Conservation (phyloP, 2,113 vertebrate species). For the Equus quagga region DNA sequence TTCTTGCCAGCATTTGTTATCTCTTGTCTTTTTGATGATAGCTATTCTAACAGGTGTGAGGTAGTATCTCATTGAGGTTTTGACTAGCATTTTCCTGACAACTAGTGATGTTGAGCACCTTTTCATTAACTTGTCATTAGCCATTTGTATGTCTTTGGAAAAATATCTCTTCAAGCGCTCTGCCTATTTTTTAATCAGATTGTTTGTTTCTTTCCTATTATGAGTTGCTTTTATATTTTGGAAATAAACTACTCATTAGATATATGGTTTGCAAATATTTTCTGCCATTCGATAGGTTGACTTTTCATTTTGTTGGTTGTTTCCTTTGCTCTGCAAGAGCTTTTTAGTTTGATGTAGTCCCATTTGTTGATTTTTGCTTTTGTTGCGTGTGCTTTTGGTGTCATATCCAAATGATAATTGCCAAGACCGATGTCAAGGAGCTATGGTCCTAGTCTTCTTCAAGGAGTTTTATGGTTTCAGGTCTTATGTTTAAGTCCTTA, state of each 20-base stretch:
- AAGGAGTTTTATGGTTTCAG: neutral
- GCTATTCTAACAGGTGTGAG: too few species aligned
- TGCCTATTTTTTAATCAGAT: too few species aligned
- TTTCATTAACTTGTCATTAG: too few species aligned
- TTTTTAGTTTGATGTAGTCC: neutral
- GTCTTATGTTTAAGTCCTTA: neutral
- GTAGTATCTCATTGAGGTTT: too few species aligned
- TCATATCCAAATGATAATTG: neutral
- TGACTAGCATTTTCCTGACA: too few species aligned
- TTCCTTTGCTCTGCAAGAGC: neutral
- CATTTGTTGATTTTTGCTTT: neutral
- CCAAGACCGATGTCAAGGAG: neutral
- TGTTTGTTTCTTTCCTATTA: too few species aligned
- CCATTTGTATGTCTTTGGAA: too few species aligned
- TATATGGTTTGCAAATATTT: neutral
- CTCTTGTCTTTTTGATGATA: too few species aligned
- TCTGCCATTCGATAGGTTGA: neutral
- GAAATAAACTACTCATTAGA: neutral
- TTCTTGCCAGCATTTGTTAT: too few species aligned
- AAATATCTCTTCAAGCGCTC: too few species aligned
- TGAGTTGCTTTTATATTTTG: too few species aligned
- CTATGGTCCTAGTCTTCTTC: neutral
- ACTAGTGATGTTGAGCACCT: too few species aligned
- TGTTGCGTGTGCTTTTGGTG: neutral
- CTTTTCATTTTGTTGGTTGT: neutral